phyloP scores from a whole-genome alignment of 23 tunicate species.

The Phallusia fumigata region DNA sequence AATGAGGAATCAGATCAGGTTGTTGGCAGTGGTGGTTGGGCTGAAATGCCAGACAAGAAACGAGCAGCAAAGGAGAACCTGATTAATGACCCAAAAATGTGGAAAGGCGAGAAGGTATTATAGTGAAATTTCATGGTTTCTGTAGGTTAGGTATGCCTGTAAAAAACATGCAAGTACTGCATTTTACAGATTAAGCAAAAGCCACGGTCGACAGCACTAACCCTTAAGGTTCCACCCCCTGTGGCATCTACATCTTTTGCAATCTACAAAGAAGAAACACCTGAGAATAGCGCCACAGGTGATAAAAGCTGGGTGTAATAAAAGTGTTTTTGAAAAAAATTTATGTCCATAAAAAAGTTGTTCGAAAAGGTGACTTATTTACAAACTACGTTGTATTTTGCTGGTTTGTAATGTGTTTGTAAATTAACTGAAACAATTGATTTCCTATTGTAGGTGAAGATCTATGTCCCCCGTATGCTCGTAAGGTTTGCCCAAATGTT shows the following conservation, averaged over 20 bases:
- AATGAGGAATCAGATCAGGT: neutral
- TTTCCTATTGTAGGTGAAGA: neutral
- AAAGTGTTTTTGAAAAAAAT: no score
- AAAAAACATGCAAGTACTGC: neutral
- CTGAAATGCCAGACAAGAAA: neutral
- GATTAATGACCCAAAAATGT: slow-evolving; percentile 3
- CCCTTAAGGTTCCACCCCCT: neutral
- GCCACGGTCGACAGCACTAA: neutral
- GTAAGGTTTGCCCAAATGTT: slow-evolving; percentile 9
- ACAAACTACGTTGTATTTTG: no score
- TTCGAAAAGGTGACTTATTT: no score
- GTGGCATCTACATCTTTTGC: neutral
- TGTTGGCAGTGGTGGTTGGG: neutral
- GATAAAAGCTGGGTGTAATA: no score
- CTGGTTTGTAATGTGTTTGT: no score
- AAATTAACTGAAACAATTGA: neutral
- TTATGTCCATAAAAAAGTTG: no score
- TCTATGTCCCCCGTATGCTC: neutral
- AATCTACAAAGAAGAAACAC: neutral
- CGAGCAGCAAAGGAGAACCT: neutral
- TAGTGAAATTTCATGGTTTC: neutral
- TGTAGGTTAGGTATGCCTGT: no score
- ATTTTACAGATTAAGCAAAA: neutral
- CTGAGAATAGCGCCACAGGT: slow-evolving; percentile 1
- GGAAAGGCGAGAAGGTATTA: neutral